phyloP scores from a whole-genome alignment of 2,888 invertebrate genomes.

The Scotopteryx bipunctaria region DNA sequence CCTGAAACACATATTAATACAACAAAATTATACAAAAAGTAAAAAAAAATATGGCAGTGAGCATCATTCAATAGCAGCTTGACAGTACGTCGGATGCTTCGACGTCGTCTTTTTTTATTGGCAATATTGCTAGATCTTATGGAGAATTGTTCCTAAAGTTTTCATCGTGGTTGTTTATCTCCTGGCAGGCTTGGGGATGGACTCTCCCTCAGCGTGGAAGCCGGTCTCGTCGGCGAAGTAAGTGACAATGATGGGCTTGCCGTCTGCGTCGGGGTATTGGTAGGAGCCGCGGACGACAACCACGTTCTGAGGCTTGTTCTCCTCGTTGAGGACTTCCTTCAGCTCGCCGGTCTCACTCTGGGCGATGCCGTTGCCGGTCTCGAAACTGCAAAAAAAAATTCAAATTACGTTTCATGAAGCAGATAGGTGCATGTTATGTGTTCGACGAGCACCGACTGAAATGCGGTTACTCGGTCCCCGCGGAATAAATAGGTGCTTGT shows the following conservation, averaged over 20 bases:
- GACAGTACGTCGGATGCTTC: not conserved
- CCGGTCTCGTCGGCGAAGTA: constrained; percentile 86
- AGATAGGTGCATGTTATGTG: too few species aligned
- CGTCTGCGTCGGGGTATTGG: constrained; percentile 82
- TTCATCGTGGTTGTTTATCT: constrained; percentile 13
- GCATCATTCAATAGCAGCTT: constrained; percentile 15
- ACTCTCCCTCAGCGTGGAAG: constrained; percentile 84
- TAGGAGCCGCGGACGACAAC: constrained; percentile 84
- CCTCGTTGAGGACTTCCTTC: constrained; percentile 67
- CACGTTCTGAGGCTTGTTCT: constrained; percentile 82
- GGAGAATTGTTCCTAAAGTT: too few species aligned
- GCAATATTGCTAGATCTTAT: constrained; percentile 8
- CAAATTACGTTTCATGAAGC: too few species aligned
- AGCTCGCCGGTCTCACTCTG: not conserved
- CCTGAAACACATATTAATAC: constrained; percentile 19
- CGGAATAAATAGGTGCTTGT: too few species aligned
- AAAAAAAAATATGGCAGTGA: constrained; percentile 29
- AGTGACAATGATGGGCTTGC: constrained; percentile 75
- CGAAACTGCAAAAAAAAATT: not conserved
- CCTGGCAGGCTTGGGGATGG: constrained; percentile 76
- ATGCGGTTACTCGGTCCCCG: too few species aligned
- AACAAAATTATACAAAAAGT: constrained; percentile 15
- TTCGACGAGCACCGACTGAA: too few species aligned
- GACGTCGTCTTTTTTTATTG: constrained; percentile 9
- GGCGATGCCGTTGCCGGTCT: constrained; percentile 8